Base-by-base conservation (phyloP, 2,888 invertebrate genomes). In the Psylliodes chrysocephalus region DNA sequence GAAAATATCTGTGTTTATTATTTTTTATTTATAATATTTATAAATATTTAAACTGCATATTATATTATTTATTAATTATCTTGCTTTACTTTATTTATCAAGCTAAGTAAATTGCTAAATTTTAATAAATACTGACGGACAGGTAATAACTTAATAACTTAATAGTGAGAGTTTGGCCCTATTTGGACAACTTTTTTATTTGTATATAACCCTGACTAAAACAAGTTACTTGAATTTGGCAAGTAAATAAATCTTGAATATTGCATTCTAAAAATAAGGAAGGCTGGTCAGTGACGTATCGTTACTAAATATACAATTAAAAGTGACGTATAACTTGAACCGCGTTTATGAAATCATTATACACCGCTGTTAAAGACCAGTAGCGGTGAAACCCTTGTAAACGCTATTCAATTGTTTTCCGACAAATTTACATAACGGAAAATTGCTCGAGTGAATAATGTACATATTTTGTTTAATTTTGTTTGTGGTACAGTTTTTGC, bases 241-340 rank as follows among this genome's bases (percentile, higher is more conserved):
- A n/a, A n/a, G n/a, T n/a, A n/a, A n/a, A n/a, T 35, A 4, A 38
- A 5, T 38, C 15, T 38, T 1, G 38, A 15, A n/a, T n/a, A n/a
- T n/a, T n/a, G n/a, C 15, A 15, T 38, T n/a, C 38, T 38, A 38
- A 44, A 53, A 47, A 30, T 53, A 10, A 51, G 17, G 18, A 51
- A 63, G 63, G 57, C 49, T 18, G 38, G 59, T 47, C 28, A 35
- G 40, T 59, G 63, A 63, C 63, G 63, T 53, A 44, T 46, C 10
- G 35, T 2, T 40, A 18, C 63, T 63, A 63, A 63, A 56, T 57
- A 56, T 63, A 56, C n/a, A 51, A 56, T 42, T 42, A 51, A 51
- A 53, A 53, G 25, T 53, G 38, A 53, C 53, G 53, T 53, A 4
- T 4, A 12, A 33, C 35, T n/a, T 33, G 2, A n/a, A 33, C 25